Evolutionary conservation across 2,113 vertebrate genomes (phyloP).

Genomic region (Astatotilapia flaviijosephi): DNA sequence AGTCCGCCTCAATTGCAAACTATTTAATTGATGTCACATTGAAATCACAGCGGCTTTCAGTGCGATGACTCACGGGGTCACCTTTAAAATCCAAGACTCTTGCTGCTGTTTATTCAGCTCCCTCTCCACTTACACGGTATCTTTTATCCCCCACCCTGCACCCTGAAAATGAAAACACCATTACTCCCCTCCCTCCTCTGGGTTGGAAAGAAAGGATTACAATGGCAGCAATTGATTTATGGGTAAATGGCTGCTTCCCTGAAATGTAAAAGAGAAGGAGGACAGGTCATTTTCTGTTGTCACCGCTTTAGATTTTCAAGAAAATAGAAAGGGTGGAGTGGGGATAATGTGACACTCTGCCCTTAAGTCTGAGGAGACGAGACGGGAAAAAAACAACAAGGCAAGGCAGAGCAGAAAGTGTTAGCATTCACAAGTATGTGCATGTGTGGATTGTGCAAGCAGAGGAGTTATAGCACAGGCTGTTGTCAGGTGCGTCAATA

Average conservation of each 20-base stretch:
- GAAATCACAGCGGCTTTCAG: background rate
- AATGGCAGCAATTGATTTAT: slow-evolving; percentile 36
- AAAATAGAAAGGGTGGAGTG: background rate
- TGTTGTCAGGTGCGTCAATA: background rate
- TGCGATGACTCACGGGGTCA: background rate
- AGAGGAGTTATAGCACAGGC: background rate
- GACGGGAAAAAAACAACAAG: background rate
- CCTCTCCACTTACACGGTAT: background rate
- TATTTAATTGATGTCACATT: background rate
- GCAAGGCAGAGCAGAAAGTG: background rate
- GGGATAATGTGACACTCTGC: background rate
- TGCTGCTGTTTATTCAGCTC: background rate
- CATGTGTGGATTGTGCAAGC: background rate
- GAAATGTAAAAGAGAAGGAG: slow-evolving; percentile 8
- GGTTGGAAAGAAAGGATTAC: slow-evolving; percentile 28
- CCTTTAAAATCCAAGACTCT: background rate
- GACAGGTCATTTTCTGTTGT: slow-evolving; percentile 10
- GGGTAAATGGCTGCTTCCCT: slow-evolving; percentile 14
- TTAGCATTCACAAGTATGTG: background rate
- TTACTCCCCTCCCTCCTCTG: slow-evolving; percentile 13
- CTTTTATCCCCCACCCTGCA: background rate
- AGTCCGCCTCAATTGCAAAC: background rate
- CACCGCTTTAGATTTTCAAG: background rate
- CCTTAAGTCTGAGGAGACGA: background rate
- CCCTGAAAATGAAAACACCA: slow-evolving; percentile 38